phyloP scores from a whole-genome alignment of 2,797 vertebrate genomes.

The Gymnopithys bicolor region DNA sequence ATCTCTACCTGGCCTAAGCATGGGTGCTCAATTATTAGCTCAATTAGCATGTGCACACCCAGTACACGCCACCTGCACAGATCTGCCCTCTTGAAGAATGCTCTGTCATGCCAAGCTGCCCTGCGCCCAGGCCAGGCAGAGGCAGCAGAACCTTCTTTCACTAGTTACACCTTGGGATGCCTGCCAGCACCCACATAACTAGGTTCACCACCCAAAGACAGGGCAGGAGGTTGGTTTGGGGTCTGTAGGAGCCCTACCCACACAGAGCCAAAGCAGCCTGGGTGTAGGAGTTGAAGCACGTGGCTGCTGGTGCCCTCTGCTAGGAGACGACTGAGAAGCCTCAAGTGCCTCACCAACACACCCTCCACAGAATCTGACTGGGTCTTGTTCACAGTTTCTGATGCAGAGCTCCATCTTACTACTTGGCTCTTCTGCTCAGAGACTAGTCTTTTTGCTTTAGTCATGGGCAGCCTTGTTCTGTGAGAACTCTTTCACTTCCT shows the following conservation, averaged over 20 bases:
- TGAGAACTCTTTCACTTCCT: not conserved
- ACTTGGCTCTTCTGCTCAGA: not conserved
- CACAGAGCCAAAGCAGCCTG: not conserved
- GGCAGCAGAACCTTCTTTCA: not conserved
- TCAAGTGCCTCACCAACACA: not conserved
- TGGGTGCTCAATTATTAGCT: not conserved
- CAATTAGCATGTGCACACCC: not conserved
- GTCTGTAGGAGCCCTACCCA: not conserved
- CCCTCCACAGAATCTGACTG: not conserved
- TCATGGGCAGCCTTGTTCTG: not conserved
- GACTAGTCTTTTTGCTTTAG: not conserved
- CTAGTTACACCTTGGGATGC: not conserved
- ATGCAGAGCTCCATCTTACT: not conserved
- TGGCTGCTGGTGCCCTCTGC: not conserved
- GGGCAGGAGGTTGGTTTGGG: not conserved
- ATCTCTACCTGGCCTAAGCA: not conserved
- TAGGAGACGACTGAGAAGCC: not conserved
- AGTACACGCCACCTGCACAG: not conserved
- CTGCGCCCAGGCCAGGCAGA: not conserved
- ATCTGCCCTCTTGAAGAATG: not conserved
- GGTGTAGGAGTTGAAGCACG: accelerated
- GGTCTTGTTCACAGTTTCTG: not conserved
- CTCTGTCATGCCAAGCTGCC: not conserved
- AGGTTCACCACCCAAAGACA: not conserved
- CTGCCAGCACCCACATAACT: not conserved